Evolutionary conservation across 2,888 invertebrate species (phyloP).

Genomic region (Agonopterix alstromeriana): DNA sequence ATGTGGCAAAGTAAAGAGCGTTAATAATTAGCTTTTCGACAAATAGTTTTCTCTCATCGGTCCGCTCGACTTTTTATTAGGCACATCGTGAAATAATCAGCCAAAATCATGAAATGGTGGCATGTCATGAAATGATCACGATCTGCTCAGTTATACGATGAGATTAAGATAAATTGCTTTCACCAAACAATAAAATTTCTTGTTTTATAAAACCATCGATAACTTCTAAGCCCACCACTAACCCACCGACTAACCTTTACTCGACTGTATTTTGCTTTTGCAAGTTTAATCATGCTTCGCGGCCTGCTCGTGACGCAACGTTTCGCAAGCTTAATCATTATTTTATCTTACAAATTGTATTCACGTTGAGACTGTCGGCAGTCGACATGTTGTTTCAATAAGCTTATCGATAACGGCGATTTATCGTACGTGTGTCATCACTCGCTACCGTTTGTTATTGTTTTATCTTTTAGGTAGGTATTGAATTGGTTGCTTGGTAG

Average conservation of each 20-base stretch:
- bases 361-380: constrained; percentile 44
- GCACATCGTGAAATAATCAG: too few species aligned
- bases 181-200: neutral
- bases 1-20: too few species aligned
- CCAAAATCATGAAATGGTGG: too few species aligned
- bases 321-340: constrained; percentile 73
- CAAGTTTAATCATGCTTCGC: constrained; percentile 70
- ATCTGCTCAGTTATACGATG: too few species aligned
- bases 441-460: constrained; percentile 14
- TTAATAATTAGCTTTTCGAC: too few species aligned
- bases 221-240: constrained; percentile 16
- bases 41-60: too few species aligned
- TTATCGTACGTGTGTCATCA: constrained; percentile 29
- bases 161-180: too few species aligned
- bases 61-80: too few species aligned
- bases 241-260: constrained; percentile 63
- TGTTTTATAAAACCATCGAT: constrained; percentile 8
- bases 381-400: constrained; percentile 33
- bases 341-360: constrained; percentile 75
- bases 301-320: constrained; percentile 65
- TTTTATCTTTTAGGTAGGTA: too few species aligned
- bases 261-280: constrained; percentile 71
- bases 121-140: too few species aligned
- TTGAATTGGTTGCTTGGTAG: too few species aligned
- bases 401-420: constrained; percentile 5